Conservation (phyloP, 2,888 invertebrate species). For the Oligia latruncula region DNA sequence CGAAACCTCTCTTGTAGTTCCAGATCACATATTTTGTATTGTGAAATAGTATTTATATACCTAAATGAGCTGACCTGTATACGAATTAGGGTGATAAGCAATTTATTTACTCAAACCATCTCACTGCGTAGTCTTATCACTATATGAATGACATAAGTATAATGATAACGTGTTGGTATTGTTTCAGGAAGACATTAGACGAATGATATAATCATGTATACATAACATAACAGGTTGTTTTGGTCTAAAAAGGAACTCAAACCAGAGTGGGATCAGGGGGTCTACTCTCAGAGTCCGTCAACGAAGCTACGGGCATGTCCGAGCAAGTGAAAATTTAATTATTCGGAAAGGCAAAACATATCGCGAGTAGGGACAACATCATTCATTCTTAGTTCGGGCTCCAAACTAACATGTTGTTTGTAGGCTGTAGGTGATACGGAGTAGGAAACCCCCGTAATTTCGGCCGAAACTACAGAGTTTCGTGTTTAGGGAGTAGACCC, state of each 20-base stretch:
- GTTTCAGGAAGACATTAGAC: conserved; percentile 37
- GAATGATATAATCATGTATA: conserved; percentile 13
- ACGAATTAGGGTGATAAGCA: conserved; percentile 32
- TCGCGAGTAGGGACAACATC: background rate
- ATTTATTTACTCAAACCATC: conserved; percentile 34
- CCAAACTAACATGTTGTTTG: background rate
- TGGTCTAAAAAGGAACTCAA: background rate
- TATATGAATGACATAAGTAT: conserved; percentile 30
- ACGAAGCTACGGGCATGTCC: background rate
- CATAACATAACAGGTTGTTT: background rate
- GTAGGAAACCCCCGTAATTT: background rate
- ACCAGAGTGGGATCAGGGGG: background rate
- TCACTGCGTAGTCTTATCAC: conserved; percentile 32
- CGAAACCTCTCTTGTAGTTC: background rate
- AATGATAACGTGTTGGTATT: conserved; percentile 40
- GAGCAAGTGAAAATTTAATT: background rate
- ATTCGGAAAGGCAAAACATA: background rate
- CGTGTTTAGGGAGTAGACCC: background rate
- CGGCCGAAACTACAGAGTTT: background rate
- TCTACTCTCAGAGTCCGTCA: no score
- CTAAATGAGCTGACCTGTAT: conserved; percentile 35
- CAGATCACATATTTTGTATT: background rate
- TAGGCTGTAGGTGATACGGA: no score
- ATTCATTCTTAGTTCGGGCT: background rate
- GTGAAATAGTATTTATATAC: conserved; percentile 4